Base-by-base conservation (phyloP, 2,113 vertebrate genomes). In the Tetraodon nigroviridis region DNA sequence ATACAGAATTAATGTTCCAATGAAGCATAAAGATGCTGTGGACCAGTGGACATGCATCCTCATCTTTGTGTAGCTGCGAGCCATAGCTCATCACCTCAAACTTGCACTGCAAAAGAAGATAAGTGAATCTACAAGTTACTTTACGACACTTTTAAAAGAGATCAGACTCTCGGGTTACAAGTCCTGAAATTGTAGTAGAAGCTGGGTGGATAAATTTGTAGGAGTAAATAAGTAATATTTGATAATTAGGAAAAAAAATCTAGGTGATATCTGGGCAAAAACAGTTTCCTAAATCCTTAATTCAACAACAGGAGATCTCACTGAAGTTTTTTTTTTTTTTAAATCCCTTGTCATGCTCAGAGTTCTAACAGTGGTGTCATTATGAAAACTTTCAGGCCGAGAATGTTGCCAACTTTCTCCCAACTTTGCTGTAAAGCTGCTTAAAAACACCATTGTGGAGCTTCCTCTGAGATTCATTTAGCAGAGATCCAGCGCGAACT, bases 1-100 rank as follows among this genome's bases (percentile, higher is more conserved):
- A 58, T 72, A 70, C 67, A 64, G 63, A 75, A 84, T 78, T 71
- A 85, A 84, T 73, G 70, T 78, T 67, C 42, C 77, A 83, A 72
- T 78, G 81, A 83, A 79, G 84, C 82, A 67, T 74, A 45, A 69
- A 63, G 69, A 84, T 57, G 72, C 67, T 74, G 57, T 50, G 65
- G 84, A 81, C 76, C 74, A 82, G 62, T 54, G 72, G 32, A 0
- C 64, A 69, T 61, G 76, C 73, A 72, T 64, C 64, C 75, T 80
- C 73, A 72, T 58, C 58, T 37, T 37, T 37, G 32, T 37, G 32
- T 8, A 37, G 32, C 7, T 4, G 12, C 32, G 12, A 37, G 32
- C 32, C 8, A 1, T 37, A 11, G 32, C 29, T 32, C 8, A 32
- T 37, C 32, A 8, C 10, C 32, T 37, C 8, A 37, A 37, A 11